These are phyloP conservation scores for Drepanosiphum platanoidis DNA, from an alignment of 2,888 invertebrate genomes.

Conservation along the genomic window DNA sequence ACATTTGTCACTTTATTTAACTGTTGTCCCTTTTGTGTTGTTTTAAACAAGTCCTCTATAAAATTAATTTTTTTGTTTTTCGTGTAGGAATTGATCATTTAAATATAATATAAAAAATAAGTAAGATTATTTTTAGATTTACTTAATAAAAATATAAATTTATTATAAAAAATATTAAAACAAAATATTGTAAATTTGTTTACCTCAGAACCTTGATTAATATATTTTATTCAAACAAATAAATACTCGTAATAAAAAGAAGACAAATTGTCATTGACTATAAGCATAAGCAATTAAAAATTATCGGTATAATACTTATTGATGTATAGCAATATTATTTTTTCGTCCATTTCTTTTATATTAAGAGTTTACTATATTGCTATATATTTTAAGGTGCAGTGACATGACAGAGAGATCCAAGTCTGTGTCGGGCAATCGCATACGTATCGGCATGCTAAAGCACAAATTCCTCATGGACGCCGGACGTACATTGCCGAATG, in stretches of 20 bases:
- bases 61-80: background rate
- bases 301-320: too few relatives aligned
- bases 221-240: too few relatives aligned
- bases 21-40: background rate
- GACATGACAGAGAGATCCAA: slow-evolving; percentile 55
- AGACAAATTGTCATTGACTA: too few relatives aligned
- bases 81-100: background rate
- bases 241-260: too few relatives aligned
- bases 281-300: too few relatives aligned
- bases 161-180: background rate
- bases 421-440: slow-evolving; percentile 56
- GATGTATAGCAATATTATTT: background rate
- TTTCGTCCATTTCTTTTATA: background rate
- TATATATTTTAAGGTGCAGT: slow-evolving; percentile 45
- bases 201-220: too few relatives aligned
- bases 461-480: slow-evolving; percentile 61
- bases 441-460: slow-evolving; percentile 59
- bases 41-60: background rate
- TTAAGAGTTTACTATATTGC: background rate
- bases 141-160: background rate
- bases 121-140: slow-evolving; percentile 1
- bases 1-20: background rate
- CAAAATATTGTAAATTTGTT: too few relatives aligned
- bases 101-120: background rate
- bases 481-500: slow-evolving; percentile 45